phyloP scores from a whole-genome alignment of 1,140 invertebrate species.

The Bombyx mori region ASM3026992v2 NC_085107.1:9917001-9917500 shows the following conservation, averaged over 20 bases:
- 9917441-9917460: constrained; percentile 14
- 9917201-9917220: constrained; percentile 44
- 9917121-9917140: not conserved
- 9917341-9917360: not conserved
- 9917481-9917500: too few relatives aligned
- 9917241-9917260: constrained; percentile 5
- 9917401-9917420: constrained; percentile 7
- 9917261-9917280: not conserved
- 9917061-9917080: too few relatives aligned
- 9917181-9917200: constrained; percentile 56
- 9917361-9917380: not conserved
- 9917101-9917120: too few relatives aligned
- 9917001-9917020: too few relatives aligned
- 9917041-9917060: too few relatives aligned
- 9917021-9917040: too few relatives aligned
- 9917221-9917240: constrained; percentile 14
- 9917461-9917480: constrained; percentile 8
- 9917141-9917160: constrained; percentile 10
- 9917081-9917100: too few relatives aligned
- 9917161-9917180: constrained; percentile 49
- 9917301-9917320: too few relatives aligned
- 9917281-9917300: too few relatives aligned
- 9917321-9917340: too few relatives aligned
- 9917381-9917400: not conserved
- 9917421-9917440: constrained; percentile 7